Base-by-base conservation (phyloP, 2,113 vertebrate genomes). In the Okapia johnstoni region DNA sequence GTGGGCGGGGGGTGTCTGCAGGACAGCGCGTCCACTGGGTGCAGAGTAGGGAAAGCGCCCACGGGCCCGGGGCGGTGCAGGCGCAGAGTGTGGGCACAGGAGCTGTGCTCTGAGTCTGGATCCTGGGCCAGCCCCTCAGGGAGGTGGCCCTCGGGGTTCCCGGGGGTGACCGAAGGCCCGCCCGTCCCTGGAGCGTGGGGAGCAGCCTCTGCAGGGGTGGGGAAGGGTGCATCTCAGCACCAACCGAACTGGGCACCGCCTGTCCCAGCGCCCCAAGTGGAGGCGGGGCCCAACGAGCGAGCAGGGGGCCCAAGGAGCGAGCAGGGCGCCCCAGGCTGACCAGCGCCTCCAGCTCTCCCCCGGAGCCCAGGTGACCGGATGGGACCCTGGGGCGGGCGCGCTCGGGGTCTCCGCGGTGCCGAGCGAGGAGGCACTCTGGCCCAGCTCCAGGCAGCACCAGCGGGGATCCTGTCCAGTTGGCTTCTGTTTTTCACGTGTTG, bases 391-490 rank as follows among this genome's bases (percentile, higher is more conserved):
- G 7, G 4, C 4, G 40, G 43, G 43, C 19, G 33, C 19, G 4
- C 2, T 3, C 16, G 2, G 15, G 28, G 9, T 15, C 40, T 28
- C 48, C 33, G 50, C 33, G 6, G 0, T 2, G 9, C 50, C 3
- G 2, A n/a, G 50, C 33, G 2, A 28, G 19, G 30, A 10, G 17
- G 2, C 13, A 2, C 6, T 55, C 33, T 36, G 80, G 40, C 54
- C 88, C 26, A 19, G 55, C 57, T 84, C 61, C 23, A 14, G 2
- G 4, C 26, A 36, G 2, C 15, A 14, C 17, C 46, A 2, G 14
- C 3, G 43, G 2, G 1, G 11, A 8, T 26, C 25, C 60, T 5
- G 0, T 7, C 52, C 28, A 13, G 5, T 1, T 3, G 0, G 36
- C 46, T 11, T 16, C 23, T 3, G 5, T 26, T 13, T 36, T 9